Base-by-base conservation (phyloP, 1,140 invertebrate species). In the Zaprionus tsacasi region DNA sequence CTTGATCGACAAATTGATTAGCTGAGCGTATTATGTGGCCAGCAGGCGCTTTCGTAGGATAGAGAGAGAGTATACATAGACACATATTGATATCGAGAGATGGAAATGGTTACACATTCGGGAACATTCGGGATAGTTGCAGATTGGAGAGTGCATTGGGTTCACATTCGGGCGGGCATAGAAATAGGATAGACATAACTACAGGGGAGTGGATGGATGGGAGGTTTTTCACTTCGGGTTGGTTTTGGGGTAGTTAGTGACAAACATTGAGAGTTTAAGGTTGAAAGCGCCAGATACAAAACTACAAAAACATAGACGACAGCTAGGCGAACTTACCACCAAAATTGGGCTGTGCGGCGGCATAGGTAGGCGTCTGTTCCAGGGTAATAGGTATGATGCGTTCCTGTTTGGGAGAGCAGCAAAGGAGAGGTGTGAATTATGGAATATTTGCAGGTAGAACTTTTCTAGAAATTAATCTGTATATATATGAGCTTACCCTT, bases 351-450 rank as follows among this genome's bases (percentile, higher is more conserved):
- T 91, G 90, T 7, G 90, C 82, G 17, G 89, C 76, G 72, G 91
- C 81, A 79, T 88, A 82, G 54, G 88, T 86, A 10, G 91, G 91
- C 2, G 88, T 89, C 52, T 92, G 93, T 74, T 94, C 94, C 66
- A 94, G 66, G 69, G 93, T 93, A 59, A 94, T 94, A 60, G 94
- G 93, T 76, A 94, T 94, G 33, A 94, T 93, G 56, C 93, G 89
- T 71, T 92, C 92, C 89, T 92, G 12, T 30, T n/a, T n/a, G n/a
- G 3, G 27, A 3, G 27, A 30, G 25, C 4, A 82, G n/a, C n/a
- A n/a, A n/a, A n/a, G n/a, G n/a, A 21, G 21, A 21, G 21, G 21
- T 2, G 21, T 21, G 21, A 21, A 21, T 21, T 21, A 21, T 21
- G 21, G 21, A 21, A 21, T 21, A 21, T 21, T 21, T 21, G 21